Evolutionary conservation across 2,888 invertebrate species (phyloP).

Genomic region (Cinara cedri): DNA sequence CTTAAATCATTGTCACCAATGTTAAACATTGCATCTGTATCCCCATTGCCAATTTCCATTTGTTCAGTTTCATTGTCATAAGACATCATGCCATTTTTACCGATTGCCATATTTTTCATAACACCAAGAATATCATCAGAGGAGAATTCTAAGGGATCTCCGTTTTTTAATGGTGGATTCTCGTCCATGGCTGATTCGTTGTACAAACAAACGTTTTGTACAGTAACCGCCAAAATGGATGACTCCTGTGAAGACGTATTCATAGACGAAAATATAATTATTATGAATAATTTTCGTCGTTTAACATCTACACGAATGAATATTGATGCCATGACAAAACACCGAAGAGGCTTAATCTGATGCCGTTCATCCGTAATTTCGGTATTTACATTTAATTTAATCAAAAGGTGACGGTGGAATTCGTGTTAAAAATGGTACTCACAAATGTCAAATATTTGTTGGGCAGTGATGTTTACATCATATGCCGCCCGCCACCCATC

Average conservation of each 20-base stretch:
- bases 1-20: slow-evolving; percentile 53
- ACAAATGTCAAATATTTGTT: slow-evolving; percentile 31
- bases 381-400: slow-evolving; percentile 29
- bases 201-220: slow-evolving; percentile 39
- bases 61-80: slow-evolving; percentile 49
- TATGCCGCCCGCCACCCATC: slow-evolving; percentile 48
- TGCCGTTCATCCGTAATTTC: slow-evolving; percentile 49
- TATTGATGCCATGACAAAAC: slow-evolving; percentile 52
- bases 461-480: slow-evolving; percentile 43
- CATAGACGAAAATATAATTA: slow-evolving; percentile 44
- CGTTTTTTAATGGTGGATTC: slow-evolving; percentile 43
- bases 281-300: slow-evolving; percentile 30
- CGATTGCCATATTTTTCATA: slow-evolving; percentile 51
- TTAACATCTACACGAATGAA: slow-evolving; percentile 29
- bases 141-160: slow-evolving; percentile 43
- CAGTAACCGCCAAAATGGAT: slow-evolving; percentile 22
- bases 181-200: slow-evolving; percentile 47
- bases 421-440: slow-evolving; percentile 14
- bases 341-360: slow-evolving; percentile 46
- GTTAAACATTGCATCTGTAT: slow-evolving; percentile 44
- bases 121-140: slow-evolving; percentile 48
- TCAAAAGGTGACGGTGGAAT: slow-evolving; percentile 12
- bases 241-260: slow-evolving; percentile 7
- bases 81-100: slow-evolving; percentile 49
- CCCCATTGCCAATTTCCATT: slow-evolving; percentile 49